phyloP scores from a whole-genome alignment of 2,888 invertebrate species.

The Aelia acuminata region DNA sequence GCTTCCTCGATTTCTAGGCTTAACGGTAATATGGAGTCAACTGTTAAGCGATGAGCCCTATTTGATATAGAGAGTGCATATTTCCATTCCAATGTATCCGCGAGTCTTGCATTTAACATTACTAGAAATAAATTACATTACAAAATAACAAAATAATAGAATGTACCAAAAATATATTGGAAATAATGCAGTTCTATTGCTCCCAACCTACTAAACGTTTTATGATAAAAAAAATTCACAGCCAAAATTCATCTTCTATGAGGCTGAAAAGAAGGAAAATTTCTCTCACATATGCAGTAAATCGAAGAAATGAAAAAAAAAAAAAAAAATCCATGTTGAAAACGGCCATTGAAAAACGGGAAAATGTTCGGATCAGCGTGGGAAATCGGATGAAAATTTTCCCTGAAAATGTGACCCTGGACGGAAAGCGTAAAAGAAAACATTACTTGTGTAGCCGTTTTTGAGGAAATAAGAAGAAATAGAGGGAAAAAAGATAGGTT shows the following conservation, averaged over 20 bases:
- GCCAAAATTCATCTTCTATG: neutral
- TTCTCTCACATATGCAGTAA: neutral
- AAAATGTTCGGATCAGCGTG: slow-evolving; percentile 26
- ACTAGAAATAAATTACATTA: too few species aligned
- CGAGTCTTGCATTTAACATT: too few species aligned
- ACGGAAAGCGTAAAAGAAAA: slow-evolving; percentile 31
- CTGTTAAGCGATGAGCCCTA: too few species aligned
- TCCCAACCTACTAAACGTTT: too few species aligned
- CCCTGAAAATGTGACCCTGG: slow-evolving; percentile 13
- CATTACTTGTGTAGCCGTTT: slow-evolving; percentile 40
- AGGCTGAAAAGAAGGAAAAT: neutral
- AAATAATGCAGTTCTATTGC: too few species aligned
- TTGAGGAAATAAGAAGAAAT: slow-evolving; percentile 38
- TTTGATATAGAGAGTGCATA: too few species aligned
- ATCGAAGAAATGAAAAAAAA: neutral
- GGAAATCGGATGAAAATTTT: slow-evolving; percentile 41
- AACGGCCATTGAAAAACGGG: slow-evolving; percentile 31
- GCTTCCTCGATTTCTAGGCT: too few species aligned
- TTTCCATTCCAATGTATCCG: too few species aligned
- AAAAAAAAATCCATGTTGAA: slow-evolving; percentile 20
- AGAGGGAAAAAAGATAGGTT: neutral
- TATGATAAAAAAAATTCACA: neutral
- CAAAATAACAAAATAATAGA: too few species aligned
- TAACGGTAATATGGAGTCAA: too few species aligned
- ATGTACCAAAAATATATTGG: too few species aligned